phyloP scores from a whole-genome alignment of 2,797 vertebrate species.

The Hybognathus amarus region DNA sequence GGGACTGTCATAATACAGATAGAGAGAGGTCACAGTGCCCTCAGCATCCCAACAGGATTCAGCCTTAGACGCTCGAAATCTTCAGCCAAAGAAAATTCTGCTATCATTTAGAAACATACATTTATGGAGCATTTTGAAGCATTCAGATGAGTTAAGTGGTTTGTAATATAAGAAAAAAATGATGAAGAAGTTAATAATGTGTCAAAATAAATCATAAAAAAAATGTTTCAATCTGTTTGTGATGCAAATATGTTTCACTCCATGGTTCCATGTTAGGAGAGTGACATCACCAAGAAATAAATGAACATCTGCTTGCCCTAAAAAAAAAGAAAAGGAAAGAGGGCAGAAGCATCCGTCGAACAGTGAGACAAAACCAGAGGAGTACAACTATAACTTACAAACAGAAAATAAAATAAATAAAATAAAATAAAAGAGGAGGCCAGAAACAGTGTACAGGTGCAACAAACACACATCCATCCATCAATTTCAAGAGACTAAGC shows the following conservation, averaged over 20 bases:
- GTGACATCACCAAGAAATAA: not conserved
- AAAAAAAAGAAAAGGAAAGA: not conserved
- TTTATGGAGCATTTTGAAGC: not conserved
- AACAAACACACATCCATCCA: too few species aligned
- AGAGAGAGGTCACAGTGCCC: constrained; percentile 27
- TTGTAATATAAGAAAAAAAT: not conserved
- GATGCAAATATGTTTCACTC: not conserved
- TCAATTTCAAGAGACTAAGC: too few species aligned
- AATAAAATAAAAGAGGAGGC: too few species aligned
- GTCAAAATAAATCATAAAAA: not conserved
- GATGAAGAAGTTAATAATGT: not conserved
- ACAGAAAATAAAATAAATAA: not conserved
- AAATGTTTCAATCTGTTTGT: not conserved
- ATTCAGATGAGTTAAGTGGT: not conserved
- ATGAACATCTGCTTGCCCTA: not conserved
- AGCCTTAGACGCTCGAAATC: not conserved
- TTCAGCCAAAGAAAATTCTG: not conserved
- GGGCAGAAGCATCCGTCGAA: not conserved
- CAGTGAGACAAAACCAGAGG: not conserved
- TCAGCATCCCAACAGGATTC: constrained; percentile 1
- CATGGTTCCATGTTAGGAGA: not conserved
- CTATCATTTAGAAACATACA: not conserved
- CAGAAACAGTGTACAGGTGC: too few species aligned
- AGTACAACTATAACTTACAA: not conserved
- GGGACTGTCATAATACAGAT: not conserved